phyloP scores from a whole-genome alignment of 2,888 invertebrate species.

The Apodemia mormo region DNA sequence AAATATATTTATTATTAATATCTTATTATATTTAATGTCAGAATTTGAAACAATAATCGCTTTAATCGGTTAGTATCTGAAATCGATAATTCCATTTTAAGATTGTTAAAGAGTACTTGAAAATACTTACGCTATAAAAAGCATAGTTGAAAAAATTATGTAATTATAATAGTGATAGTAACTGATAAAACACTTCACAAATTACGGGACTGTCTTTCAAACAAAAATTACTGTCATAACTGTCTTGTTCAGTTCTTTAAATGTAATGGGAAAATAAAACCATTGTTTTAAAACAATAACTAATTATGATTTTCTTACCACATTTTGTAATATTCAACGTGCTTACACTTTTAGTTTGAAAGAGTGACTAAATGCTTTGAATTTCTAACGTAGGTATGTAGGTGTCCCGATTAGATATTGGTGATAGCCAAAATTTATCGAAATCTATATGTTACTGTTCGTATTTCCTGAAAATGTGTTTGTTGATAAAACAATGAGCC shows the following conservation, averaged over 20 bases:
- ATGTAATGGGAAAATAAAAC: neutral
- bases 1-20: no score
- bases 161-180: neutral
- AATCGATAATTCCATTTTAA: neutral
- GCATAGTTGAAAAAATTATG: neutral
- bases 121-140: neutral
- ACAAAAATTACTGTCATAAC: neutral
- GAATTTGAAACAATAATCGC: no score
- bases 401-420: conserved; percentile 6
- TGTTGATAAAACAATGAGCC: neutral
- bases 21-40: no score
- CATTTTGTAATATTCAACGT: conserved; percentile 27
- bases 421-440: conserved; percentile 8
- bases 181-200: neutral
- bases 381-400: neutral
- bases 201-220: neutral
- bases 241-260: neutral
- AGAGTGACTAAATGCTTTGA: conserved; percentile 1
- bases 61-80: neutral
- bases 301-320: conserved; percentile 31
- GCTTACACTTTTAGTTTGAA: conserved; percentile 13
- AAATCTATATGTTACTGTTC: neutral
- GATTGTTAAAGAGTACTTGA: neutral
- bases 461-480: neutral
- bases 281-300: neutral